Base-by-base conservation (phyloP, 2,888 invertebrate genomes). In the Micoletzkya japonica region DNA sequence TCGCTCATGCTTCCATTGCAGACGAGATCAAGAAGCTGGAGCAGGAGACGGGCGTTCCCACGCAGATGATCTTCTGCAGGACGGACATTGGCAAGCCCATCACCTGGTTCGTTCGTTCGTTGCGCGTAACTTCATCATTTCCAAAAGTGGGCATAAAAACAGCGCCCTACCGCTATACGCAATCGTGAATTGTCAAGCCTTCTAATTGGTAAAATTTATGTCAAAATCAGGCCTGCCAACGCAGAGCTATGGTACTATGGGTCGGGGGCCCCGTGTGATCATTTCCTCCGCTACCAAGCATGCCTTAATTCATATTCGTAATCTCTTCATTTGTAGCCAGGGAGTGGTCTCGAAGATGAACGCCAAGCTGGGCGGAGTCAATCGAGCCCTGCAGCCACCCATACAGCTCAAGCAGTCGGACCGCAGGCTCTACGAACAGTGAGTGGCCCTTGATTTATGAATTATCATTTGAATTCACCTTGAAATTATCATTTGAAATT, bases 341-440 rank as follows among this genome's bases (percentile, higher is more conserved):
- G 24, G 24, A 7, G 56, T 66, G 17, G 30, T 66, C 17, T 30
- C 36, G 3, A 66, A 66, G 66, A 66, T 66, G 66, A 66, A 66
- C 26, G 32, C 32, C 54, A 66, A 66, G 20, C 36, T 66, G 17
- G 66, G 54, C 49, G 66, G 66, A 30, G 30, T 10, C 26, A 4
- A 30, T 24, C n/a, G n/a, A 10, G 56, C 10, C 56, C 7, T 54
- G 7, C 14, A 10, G 10, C 24, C 26, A 10, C 56, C 56, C 10
- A 10, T 17, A 24, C 17, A 7, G 24, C 24, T 54, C 14, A 20
- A 54, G 56, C 14, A 20, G 24, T 17, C 10, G 24, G 24, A 54
- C n/a, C 10, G 24, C 14, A 24, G 24, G 10, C 24, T 54, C 17
- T 54, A 54, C 24, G 28, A 54, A 24, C 10, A 10, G 56, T 54